Conservation (phyloP, 1,140 invertebrate species). For the Apis laboriosa region DNA sequence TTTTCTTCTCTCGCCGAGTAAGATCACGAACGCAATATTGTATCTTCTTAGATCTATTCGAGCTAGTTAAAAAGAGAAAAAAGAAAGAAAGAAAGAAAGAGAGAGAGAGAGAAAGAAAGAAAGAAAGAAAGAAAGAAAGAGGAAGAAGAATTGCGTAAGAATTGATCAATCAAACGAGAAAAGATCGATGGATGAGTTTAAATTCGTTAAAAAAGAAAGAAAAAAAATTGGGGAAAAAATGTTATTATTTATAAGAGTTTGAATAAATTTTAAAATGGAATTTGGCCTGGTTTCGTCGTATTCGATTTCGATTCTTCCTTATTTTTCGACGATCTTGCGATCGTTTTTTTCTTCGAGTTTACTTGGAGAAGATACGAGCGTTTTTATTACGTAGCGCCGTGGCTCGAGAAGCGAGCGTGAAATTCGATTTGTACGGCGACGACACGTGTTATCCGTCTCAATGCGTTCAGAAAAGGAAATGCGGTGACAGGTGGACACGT, state of each 20-base stretch:
- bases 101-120: neutral
- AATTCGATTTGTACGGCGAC: conserved; percentile 59
- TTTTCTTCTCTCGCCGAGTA: neutral
- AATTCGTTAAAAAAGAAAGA: neutral
- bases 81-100: neutral
- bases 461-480: conserved; percentile 56
- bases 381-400: conserved; percentile 35
- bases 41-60: neutral
- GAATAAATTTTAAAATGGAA: too few species aligned
- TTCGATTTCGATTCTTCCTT: too few species aligned
- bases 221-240: too few species aligned
- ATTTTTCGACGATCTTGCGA: neutral
- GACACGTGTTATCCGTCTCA: conserved; percentile 57
- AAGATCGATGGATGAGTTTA: too few species aligned
- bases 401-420: conserved; percentile 24
- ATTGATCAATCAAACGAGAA: too few species aligned
- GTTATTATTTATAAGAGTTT: too few species aligned
- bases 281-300: too few species aligned
- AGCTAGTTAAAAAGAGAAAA: neutral
- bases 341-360: too few species aligned
- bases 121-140: too few species aligned
- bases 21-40: neutral
- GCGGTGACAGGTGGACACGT: conserved; percentile 56
- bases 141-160: too few species aligned
- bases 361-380: neutral